Conservation (phyloP, 2,797 vertebrate genomes). For the Lacerta viridis region DNA sequence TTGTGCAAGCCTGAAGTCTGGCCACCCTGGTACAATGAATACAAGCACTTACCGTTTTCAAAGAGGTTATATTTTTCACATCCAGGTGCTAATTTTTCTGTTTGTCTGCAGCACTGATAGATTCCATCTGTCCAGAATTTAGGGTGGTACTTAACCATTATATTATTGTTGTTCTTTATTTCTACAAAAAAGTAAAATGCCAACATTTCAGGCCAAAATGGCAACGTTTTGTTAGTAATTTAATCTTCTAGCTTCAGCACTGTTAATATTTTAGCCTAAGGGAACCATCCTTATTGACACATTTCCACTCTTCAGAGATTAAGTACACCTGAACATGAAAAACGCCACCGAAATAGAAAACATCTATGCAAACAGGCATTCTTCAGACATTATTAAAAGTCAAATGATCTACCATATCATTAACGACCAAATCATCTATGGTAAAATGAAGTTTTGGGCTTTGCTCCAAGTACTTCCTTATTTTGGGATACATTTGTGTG, state of each 20-base stretch:
- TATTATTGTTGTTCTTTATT: conserved; percentile 88
- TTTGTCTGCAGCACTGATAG: conserved; percentile 94
- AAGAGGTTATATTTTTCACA: conserved; percentile 93
- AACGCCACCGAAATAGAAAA: not conserved
- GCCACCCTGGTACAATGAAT: no score
- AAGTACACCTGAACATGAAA: not conserved
- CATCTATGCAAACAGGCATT: not conserved
- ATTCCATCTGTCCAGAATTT: conserved; percentile 93
- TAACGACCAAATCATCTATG: not conserved
- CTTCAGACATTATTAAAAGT: not conserved
- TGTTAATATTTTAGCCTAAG: not conserved
- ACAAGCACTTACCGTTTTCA: conserved; percentile 86
- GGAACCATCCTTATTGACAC: not conserved
- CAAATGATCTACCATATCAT: not conserved
- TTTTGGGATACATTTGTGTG: not conserved
- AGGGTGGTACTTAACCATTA: conserved; percentile 92
- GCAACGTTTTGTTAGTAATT: not conserved
- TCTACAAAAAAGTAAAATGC: conserved; percentile 76
- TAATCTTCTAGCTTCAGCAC: not conserved
- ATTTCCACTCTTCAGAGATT: conserved; percentile 14
- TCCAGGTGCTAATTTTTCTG: conserved; percentile 90
- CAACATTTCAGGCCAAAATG: accelerated
- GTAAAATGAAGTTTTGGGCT: not conserved
- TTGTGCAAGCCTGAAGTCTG: no score
- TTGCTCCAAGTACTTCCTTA: not conserved